These are phyloP conservation scores for Ostrea denselamellosa DNA, from an alignment of 1,140 invertebrate genomes.

Conservation along the genomic window DNA sequence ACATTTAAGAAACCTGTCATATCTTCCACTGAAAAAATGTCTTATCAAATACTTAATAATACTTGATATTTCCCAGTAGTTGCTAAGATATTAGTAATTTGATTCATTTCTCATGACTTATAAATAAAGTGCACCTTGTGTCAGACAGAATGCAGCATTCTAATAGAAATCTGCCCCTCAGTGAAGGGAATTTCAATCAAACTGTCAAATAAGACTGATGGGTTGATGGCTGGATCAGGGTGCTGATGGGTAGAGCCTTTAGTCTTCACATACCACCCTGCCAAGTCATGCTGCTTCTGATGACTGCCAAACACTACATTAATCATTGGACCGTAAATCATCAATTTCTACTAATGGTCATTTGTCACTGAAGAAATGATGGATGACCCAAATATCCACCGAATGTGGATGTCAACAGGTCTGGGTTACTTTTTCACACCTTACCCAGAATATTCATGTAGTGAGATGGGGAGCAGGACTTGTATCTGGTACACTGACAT, in stretches of 20 bases:
- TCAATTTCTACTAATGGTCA: conserved; percentile 26
- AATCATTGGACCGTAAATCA: conserved; percentile 11
- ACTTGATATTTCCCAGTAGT: conserved; percentile 1
- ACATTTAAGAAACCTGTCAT: too few species aligned
- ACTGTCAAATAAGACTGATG: conserved; percentile 17
- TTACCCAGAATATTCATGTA: not conserved
- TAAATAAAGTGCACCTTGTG: not conserved
- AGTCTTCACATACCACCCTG: conserved; percentile 2
- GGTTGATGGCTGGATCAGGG: conserved; percentile 8
- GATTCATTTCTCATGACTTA: conserved; percentile 23
- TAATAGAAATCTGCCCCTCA: conserved; percentile 1
- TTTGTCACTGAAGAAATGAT: conserved; percentile 24
- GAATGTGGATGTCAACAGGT: conserved; percentile 3
- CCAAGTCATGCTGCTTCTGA: not conserved
- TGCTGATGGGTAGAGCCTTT: conserved; percentile 12
- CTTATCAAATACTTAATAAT: not conserved
- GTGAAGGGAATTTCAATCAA: conserved; percentile 33
- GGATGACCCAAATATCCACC: not conserved
- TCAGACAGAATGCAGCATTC: conserved; percentile 5
- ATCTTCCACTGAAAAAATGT: too few species aligned
- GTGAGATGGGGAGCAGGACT: not conserved
- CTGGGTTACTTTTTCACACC: not conserved
- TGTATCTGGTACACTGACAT: not conserved
- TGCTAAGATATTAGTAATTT: conserved; percentile 27
- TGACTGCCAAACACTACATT: not conserved